Evolutionary conservation across 2,113 vertebrate genomes (phyloP).

Genomic region (Gymnogyps californianus): DNA sequence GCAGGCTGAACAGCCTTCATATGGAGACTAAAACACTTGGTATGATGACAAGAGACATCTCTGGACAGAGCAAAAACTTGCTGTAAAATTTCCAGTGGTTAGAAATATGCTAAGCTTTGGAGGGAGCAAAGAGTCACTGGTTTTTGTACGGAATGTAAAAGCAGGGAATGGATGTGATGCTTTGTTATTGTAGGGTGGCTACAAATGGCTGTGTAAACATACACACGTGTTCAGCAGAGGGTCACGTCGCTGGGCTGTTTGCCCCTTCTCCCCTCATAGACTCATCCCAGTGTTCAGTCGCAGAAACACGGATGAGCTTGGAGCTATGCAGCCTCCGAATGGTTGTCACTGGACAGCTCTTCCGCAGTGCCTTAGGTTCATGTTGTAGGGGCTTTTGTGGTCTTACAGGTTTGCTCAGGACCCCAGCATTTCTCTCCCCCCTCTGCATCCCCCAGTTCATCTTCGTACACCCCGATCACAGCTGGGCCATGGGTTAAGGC

Average conservation of each 20-base stretch:
- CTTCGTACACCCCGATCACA: too few relatives aligned
- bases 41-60: background rate
- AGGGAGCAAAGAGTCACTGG: background rate
- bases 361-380: fast-evolving
- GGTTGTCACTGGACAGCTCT: background rate
- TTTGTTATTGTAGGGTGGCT: background rate
- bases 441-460: background rate
- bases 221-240: fast-evolving
- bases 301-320: fast-evolving
- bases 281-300: background rate
- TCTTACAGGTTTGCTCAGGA: background rate
- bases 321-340: background rate
- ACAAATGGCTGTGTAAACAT: too few relatives aligned
- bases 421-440: background rate
- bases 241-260: background rate
- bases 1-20: background rate
- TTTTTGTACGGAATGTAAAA: background rate
- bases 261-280: background rate
- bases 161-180: background rate
- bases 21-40: background rate
- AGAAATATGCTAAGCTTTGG: background rate
- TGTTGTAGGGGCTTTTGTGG: background rate
- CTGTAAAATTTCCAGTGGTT: background rate
- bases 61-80: background rate
- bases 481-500: background rate